These are phyloP conservation scores for Planiliza haematocheilus DNA, from an alignment of 2,113 vertebrate species.

Conservation along the genomic window DNA sequence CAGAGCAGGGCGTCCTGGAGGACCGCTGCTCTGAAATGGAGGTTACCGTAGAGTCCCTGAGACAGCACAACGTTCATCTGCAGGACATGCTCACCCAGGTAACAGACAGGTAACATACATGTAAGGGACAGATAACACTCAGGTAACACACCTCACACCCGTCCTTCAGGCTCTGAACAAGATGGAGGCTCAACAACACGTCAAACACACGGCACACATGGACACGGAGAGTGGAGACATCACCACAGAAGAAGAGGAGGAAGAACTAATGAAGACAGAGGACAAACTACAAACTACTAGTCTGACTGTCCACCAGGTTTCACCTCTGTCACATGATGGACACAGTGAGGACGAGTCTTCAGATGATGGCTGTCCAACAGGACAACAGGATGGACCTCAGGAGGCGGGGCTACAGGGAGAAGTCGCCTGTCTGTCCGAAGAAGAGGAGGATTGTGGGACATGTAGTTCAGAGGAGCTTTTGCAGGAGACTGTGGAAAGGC, in stretches of 20 bases:
- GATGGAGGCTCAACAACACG: slow-evolving; percentile 42
- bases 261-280: not conserved
- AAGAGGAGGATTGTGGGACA: slow-evolving; percentile 33
- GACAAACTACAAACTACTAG: slow-evolving; percentile 36
- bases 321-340: slow-evolving; percentile 12
- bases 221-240: not conserved
- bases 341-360: not conserved
- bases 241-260: not conserved
- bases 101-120: slow-evolving; percentile 8
- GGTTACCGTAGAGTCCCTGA: slow-evolving; percentile 82
- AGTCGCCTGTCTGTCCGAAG: not conserved
- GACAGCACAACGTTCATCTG: slow-evolving; percentile 78
- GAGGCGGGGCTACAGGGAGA: not conserved
- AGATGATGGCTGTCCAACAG: not conserved
- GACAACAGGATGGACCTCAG: not conserved
- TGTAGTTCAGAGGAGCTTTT: slow-evolving; percentile 67
- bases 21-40: slow-evolving; percentile 83
- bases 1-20: slow-evolving; percentile 82
- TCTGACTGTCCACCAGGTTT: slow-evolving; percentile 32
- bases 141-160: too few species aligned
- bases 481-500: slow-evolving; percentile 77
- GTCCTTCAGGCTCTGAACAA: slow-evolving; percentile 54
- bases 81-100: slow-evolving; percentile 78
- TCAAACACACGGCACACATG: not conserved
- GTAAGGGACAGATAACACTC: too few species aligned